Conservation (phyloP, 2,888 invertebrate genomes). For the Sesamia inferens region DNA sequence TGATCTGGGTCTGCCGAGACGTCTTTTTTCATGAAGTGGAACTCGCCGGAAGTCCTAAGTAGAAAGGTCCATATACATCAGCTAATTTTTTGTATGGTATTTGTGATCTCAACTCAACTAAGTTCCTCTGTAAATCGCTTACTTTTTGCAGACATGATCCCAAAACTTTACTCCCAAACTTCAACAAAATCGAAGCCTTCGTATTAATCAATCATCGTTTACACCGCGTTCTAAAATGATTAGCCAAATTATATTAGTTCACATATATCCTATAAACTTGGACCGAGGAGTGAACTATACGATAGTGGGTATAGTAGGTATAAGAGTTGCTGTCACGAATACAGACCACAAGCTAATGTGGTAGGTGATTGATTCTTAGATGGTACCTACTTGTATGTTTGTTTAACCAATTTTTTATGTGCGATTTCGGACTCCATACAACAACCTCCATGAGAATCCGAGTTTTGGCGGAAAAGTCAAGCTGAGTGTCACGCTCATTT, state of each 20-base stretch:
- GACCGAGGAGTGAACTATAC: slow-evolving; percentile 20
- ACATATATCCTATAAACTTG: slow-evolving; percentile 33
- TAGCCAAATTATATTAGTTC: slow-evolving; percentile 37
- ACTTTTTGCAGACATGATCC: neutral
- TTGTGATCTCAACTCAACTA: neutral
- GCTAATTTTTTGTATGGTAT: no score
- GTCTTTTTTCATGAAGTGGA: no score
- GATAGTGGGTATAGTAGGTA: no score
- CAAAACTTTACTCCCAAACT: slow-evolving; percentile 18
- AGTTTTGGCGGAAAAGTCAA: no score
- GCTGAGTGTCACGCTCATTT: no score
- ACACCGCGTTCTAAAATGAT: slow-evolving; percentile 42
- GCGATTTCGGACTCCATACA: neutral
- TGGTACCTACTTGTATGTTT: slow-evolving; percentile 6
- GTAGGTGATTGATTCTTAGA: slow-evolving; percentile 46
- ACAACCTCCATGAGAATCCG: no score
- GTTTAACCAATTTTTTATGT: slow-evolving; percentile 15
- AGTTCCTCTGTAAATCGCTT: neutral
- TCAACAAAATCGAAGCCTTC: slow-evolving; percentile 13
- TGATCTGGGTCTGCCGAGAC: no score
- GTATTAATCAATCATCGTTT: slow-evolving; percentile 36
- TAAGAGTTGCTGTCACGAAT: slow-evolving; percentile 19
- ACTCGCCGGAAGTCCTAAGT: no score
- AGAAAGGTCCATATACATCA: no score
- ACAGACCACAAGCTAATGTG: slow-evolving; percentile 33